Percentiles rank a stretch among this genome's conserved stretches.
Conservation (phyloP, 2,888 invertebrate genomes). For the Tiphia femorata region DNA sequence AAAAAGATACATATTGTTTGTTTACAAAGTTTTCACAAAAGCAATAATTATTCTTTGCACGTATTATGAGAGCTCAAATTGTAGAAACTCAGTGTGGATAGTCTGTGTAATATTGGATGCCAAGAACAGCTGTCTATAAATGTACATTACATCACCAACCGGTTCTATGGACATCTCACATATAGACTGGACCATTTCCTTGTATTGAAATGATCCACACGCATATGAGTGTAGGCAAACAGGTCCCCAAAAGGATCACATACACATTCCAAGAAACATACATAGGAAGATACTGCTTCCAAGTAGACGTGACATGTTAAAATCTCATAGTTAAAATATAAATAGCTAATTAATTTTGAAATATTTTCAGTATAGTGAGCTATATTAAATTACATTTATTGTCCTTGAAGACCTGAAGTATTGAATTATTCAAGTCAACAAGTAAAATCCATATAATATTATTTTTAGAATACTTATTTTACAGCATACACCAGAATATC, state of each 20-base stretch:
- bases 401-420: background rate
- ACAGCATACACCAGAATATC: no score
- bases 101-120: conserved; percentile 56
- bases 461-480: no score
- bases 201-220: background rate
- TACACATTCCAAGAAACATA: no score
- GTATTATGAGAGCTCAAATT: conserved; percentile 7
- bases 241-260: no score
- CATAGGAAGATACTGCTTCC: no score
- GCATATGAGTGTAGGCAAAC: no score
- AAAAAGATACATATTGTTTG: conserved; percentile 53
- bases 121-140: conserved; percentile 57
- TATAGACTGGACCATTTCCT: background rate
- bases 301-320: no score
- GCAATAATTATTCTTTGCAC: conserved; percentile 3
- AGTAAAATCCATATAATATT: no score
- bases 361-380: no score
- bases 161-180: conserved; percentile 45
- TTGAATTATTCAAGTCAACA: background rate
- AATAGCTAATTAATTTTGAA: no score
- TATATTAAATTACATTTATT: background rate
- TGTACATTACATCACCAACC: conserved; percentile 65
- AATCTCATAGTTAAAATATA: no score
- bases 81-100: conserved; percentile 47
- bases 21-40: conserved; percentile 4